Base-by-base conservation (phyloP, 2,888 invertebrate genomes). In the Hermodice carunculata region DNA sequence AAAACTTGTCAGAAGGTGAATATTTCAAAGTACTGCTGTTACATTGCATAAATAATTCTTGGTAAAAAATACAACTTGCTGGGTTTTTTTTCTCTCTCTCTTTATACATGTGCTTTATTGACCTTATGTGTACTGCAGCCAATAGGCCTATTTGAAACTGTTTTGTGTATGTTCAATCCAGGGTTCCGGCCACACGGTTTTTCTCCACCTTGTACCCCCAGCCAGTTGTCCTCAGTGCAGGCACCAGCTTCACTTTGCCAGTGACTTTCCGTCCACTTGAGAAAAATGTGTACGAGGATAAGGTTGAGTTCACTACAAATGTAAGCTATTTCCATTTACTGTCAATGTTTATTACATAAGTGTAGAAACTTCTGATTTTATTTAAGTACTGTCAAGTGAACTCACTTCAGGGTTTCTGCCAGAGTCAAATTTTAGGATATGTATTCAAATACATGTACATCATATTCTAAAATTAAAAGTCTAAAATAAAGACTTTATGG, bases 191-290 rank as follows among this genome's bases (percentile, higher is more conserved):
- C 42, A 78, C 79, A 0, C 71, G 82, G 42, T 81, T 81, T 69
- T 86, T 85, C 74, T 76, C 80, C 22, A 85, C 85, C 8, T 66
- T 84, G 34, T 84, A 84, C 64, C 85, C 85, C 0, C 83, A 85
- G 67, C 81, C 81, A 24, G 76, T 85, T 51, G 77, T 81, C 11
- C 72, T 86, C n/a, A 84, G 84, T 77, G 81, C 85, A 46, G 85
- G 85, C 11, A 83, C 84, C 31, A 82, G 82, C 64, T 85, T 82
- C 69, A 79, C 79, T 11, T 74, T 86, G 28, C 86, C 85, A 19
- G 76, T 86, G 19, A 85, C 84, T 22, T 86, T 86, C 70, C 69
- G 83, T 56, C 86, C 86, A 11, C 66, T 85, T 49, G 85, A 85
- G 67, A 82, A 81, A 71, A 74, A 73, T 44, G 68, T 74, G 4